phyloP scores from a whole-genome alignment of 92 coral and sea anemone species.

The Epizoanthus illoricatus region DNA sequence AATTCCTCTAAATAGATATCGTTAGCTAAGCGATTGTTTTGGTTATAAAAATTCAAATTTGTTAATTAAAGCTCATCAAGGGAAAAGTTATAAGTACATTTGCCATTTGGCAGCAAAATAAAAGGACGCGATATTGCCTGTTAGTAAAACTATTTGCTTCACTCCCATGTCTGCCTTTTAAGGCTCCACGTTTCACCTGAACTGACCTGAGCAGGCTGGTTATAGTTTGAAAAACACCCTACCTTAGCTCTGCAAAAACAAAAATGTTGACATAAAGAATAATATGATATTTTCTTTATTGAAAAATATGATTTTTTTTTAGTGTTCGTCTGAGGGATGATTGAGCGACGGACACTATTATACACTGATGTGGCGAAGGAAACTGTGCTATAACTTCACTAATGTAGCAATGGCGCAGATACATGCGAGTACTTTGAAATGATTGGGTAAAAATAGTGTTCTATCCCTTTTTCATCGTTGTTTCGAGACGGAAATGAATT shows the following conservation, averaged over 20 bases:
- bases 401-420: too few species aligned
- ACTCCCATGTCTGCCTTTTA: not conserved
- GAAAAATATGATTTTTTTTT: not conserved
- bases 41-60: not conserved
- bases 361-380: not conserved
- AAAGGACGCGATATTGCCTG: not conserved
- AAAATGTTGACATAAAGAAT: conserved; percentile 2
- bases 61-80: not conserved
- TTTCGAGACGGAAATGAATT: conserved; percentile 29
- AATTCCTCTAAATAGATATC: not conserved
- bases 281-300: not conserved
- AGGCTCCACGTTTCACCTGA: not conserved
- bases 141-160: not conserved
- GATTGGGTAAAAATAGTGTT: not conserved
- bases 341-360: not conserved
- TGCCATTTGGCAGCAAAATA: not conserved
- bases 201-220: conserved; percentile 3
- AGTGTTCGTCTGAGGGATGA: too few species aligned
- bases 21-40: not conserved
- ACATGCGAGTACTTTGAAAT: not conserved
- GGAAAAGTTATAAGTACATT: not conserved
- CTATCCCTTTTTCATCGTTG: not conserved
- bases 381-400: too few species aligned
- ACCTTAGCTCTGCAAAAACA: not conserved
- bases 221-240: not conserved